phyloP scores from a whole-genome alignment of 2,888 invertebrate genomes.

The Spodoptera littoralis region DNA sequence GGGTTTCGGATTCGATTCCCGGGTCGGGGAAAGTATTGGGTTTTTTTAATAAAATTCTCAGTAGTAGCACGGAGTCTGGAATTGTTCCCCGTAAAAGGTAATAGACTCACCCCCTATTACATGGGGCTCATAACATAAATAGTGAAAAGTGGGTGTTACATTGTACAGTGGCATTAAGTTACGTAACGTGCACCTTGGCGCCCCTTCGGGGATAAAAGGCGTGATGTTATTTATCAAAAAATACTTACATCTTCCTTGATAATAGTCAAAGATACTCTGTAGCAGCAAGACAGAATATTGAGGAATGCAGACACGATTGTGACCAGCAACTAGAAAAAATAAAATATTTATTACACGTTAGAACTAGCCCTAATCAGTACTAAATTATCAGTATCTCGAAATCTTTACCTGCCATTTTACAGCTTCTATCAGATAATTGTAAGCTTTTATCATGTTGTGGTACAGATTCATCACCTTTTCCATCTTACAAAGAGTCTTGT shows the following conservation, averaged over 20 bases:
- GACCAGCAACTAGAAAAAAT: constrained; percentile 66
- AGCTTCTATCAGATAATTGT: constrained; percentile 70
- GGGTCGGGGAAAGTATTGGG: too few relatives aligned
- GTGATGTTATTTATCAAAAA: too few relatives aligned
- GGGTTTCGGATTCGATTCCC: too few relatives aligned
- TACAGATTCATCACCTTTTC: constrained; percentile 73
- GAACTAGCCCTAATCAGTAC: not conserved
- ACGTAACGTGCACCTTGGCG: too few relatives aligned
- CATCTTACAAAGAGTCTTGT: constrained; percentile 62
- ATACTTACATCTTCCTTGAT: constrained; percentile 67
- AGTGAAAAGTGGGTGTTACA: too few relatives aligned
- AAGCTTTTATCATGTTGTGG: constrained; percentile 69
- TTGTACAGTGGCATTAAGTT: too few relatives aligned
- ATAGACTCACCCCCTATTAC: too few relatives aligned
- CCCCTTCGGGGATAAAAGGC: too few relatives aligned
- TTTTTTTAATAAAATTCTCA: too few relatives aligned
- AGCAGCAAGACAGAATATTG: constrained; percentile 63
- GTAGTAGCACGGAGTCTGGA: too few relatives aligned
- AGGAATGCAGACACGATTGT: constrained; percentile 68
- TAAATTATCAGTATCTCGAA: not conserved
- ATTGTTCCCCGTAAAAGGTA: too few relatives aligned
- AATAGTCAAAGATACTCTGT: constrained; percentile 60
- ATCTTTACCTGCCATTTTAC: constrained; percentile 77
- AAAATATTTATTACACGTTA: not conserved
- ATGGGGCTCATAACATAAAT: too few relatives aligned